phyloP scores from a whole-genome alignment of 1,140 invertebrate genomes.

The Luehdorfia chinensis region DNA sequence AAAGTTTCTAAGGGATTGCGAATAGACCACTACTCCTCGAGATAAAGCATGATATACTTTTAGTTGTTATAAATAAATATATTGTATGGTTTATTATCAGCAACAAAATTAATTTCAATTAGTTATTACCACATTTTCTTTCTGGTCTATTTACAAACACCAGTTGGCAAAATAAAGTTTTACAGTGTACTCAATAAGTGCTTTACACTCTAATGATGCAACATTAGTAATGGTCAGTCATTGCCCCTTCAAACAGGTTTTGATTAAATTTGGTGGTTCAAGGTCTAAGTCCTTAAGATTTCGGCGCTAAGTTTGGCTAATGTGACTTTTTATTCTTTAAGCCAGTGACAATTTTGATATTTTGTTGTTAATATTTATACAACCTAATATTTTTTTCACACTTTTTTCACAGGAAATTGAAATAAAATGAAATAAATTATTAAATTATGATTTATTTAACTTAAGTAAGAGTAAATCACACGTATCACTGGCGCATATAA shows the following conservation, averaged over 20 bases:
- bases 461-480: constrained; percentile 46
- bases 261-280: constrained; percentile 33
- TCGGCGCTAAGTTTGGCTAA: constrained; percentile 17
- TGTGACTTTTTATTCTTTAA: too few relatives aligned
- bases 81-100: too few relatives aligned
- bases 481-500: constrained; percentile 40
- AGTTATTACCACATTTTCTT: too few relatives aligned
- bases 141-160: background rate
- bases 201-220: constrained; percentile 37
- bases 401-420: background rate
- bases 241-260: constrained; percentile 49
- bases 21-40: too few relatives aligned
- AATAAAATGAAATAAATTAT: background rate
- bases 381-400: background rate
- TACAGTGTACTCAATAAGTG: background rate
- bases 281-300: constrained; percentile 14
- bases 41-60: too few relatives aligned
- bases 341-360: too few relatives aligned
- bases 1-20: too few relatives aligned
- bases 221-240: constrained; percentile 53
- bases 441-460: constrained; percentile 35
- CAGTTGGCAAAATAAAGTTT: background rate
- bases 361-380: constrained; percentile 1
- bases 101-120: too few relatives aligned
- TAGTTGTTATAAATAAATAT: too few relatives aligned